Evolutionary conservation across 2,797 vertebrate species (phyloP), one percentile per base, ranked within the genome.

Genomic region (Tenualosa thibaudeaui): DNA sequence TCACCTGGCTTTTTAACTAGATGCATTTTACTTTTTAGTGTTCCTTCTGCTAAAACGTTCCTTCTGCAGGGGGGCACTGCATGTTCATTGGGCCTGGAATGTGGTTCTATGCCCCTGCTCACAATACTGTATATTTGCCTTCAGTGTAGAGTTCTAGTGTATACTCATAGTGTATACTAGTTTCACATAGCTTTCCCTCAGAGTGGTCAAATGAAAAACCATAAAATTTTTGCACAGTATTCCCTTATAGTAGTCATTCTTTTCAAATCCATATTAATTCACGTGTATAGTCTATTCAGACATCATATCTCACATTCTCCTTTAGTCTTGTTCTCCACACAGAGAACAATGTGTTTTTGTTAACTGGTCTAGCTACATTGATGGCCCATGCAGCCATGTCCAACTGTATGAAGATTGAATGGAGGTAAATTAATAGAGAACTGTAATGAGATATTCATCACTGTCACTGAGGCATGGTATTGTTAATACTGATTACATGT

Each of bases 401-500:
- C 31, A 43, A 26, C 68, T 75, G 37, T 43, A 75, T 68, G 62
- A 68, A 26, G 37, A 75, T 19, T 75, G 31, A 75, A 40, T 75
- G 68, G 37, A 43, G 68, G 13, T 40, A 40, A 75, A 75, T 19
- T 40, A 75, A 75, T 75, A 78, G 37, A 46, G 71, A 78, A 78
- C 40, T 75, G 71, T 78, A 78, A 78, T 78, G 71, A 78, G 37
- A 78, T 78, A 46, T 43, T 46, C 71, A 78, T 78, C 17, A 46
- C 71, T 78, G 71, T 78, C 71, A 46, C 17, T 5, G 7, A 78
- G 17, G 8, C 40, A 78, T 43, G 71, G 1, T 24, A 78, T 46
- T 46, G 71, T 19, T 46, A 78, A 46, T 1, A 43, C 22, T 17
- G 54, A 56, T 56, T 22, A 22, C 19, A 17, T 37, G 68, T 46